A percentile compares a stretch with the other conserved stretches of the same genome.
phyloP scores from a whole-genome alignment of 2,797 vertebrate species.

The Potorous gilbertii region DNA sequence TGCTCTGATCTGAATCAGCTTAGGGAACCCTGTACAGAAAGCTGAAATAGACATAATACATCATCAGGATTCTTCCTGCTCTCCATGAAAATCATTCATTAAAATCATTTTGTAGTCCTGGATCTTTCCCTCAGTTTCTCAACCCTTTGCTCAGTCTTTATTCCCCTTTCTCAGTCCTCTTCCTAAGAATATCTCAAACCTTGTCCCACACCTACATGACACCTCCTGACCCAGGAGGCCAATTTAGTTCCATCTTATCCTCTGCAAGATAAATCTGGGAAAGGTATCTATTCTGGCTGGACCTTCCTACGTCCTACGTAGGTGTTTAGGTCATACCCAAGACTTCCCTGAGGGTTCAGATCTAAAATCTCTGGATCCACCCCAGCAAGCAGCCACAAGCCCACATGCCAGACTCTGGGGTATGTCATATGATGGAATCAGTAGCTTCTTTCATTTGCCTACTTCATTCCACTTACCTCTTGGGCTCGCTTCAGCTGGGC shows the following conservation, averaged over 20 bases:
- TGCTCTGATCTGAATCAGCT: not conserved
- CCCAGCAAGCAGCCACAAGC: not conserved
- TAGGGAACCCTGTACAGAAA: slow-evolving; percentile 7
- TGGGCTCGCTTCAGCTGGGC: slow-evolving; percentile 69
- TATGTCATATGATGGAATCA: not conserved
- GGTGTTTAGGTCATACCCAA: slow-evolving; percentile 11
- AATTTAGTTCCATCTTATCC: not conserved
- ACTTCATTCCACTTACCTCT: slow-evolving; percentile 60
- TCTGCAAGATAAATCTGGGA: slow-evolving; percentile 16
- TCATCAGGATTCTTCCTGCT: not conserved
- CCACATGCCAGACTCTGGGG: slow-evolving; percentile 13
- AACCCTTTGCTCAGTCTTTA: not conserved
- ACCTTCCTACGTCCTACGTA: not conserved
- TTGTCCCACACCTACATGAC: not conserved
- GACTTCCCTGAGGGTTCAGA: not conserved
- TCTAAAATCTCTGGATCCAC: slow-evolving; percentile 29
- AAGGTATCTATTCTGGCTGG: slow-evolving; percentile 9
- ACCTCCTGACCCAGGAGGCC: not conserved
- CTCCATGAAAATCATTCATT: not conserved
- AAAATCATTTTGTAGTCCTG: not conserved
- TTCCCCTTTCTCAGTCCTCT: not conserved
- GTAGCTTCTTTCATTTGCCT: not conserved
- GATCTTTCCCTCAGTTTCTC: not conserved
- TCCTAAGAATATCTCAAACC: not conserved
- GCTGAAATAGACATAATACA: slow-evolving; percentile 11